Evolutionary conservation across 2,113 vertebrate genomes (phyloP), one percentile per base, ranked within the genome.

Genomic region (Colossoma macropomum): DNA sequence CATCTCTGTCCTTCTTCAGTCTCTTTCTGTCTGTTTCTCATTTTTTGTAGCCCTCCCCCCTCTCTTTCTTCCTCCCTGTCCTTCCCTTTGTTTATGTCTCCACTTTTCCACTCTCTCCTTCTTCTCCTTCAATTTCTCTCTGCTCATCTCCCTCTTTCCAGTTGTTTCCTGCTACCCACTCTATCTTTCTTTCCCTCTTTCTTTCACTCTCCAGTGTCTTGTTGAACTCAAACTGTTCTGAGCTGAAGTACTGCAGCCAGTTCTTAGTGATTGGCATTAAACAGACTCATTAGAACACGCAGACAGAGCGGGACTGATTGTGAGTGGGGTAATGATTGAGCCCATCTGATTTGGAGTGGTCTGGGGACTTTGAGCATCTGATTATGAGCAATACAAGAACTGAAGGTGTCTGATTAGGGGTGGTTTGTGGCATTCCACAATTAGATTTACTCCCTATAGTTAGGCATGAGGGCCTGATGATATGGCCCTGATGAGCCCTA

Each of bases 321-420:
- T 77, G 65, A 77, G 81, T 69, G 77, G 68, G 13, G 10, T 71
- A 68, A 27, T 77, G 76, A 82, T 70, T 30, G 28, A 76, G 28
- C 27, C 17, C 41, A 19, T 66, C 81, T 83, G 73, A 76, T 59
- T 69, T 82, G 25, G 27, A 76, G 72, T 68, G 48, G 62, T 76
- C 62, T 59, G 66, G 38, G 38, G 50, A 38, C 71, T 66, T 21
- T 0, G 48, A 54, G 72, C 41, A 19, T 75, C 62, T 82, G 23
- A 82, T 68, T 75, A 75, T 65, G 30, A 56, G 50, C 6, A 9
- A 82, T n/a, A 25, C 34, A 80, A 56, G n/a, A 59, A 69, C 72
- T 45, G 45, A 79, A 80, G 72, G 54, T 69, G 69, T 81, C 75
- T 87, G 78, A 84, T 87, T 84, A 84, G 23, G 15, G n/a, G 60